Evolutionary conservation across 2,797 vertebrate genomes (phyloP).

Genomic region (Smutsia temminckii): DNA sequence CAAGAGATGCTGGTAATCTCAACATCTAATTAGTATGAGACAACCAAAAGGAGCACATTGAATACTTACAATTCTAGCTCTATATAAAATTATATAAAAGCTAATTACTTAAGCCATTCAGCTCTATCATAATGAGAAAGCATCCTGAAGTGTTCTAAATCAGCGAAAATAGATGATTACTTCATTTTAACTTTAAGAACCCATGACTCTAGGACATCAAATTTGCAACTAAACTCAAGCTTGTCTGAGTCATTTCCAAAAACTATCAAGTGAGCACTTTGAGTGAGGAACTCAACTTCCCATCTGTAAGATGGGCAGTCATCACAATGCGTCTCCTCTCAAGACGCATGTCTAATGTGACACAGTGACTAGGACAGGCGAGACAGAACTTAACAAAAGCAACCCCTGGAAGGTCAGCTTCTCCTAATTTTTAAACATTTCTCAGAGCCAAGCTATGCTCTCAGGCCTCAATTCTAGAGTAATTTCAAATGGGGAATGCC

Average conservation of each 20-base stretch:
- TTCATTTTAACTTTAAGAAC: not conserved
- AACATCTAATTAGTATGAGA: too few relatives aligned
- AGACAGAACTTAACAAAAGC: not conserved
- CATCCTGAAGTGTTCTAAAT: not conserved
- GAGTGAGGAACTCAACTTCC: not conserved
- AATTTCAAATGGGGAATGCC: not conserved
- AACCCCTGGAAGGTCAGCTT: not conserved
- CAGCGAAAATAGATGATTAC: not conserved
- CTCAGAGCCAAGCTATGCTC: not conserved
- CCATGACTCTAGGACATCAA: not conserved
- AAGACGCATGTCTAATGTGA: not conserved
- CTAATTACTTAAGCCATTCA: not conserved
- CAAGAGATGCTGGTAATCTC: too few relatives aligned
- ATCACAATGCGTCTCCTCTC: not conserved
- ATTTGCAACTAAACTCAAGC: not conserved
- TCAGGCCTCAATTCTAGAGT: not conserved
- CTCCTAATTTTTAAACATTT: not conserved
- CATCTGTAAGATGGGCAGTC: not conserved
- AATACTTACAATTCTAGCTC: too few relatives aligned
- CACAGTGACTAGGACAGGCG: not conserved
- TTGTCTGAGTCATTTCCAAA: not conserved
- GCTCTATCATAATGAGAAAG: not conserved
- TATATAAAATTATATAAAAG: not conserved
- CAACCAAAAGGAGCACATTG: too few relatives aligned
- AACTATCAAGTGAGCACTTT: not conserved